A percentile compares a stretch with the other conserved stretches of the same genome.
phyloP scores from a whole-genome alignment of 2,888 invertebrate species.

The Melieria omissa region DNA sequence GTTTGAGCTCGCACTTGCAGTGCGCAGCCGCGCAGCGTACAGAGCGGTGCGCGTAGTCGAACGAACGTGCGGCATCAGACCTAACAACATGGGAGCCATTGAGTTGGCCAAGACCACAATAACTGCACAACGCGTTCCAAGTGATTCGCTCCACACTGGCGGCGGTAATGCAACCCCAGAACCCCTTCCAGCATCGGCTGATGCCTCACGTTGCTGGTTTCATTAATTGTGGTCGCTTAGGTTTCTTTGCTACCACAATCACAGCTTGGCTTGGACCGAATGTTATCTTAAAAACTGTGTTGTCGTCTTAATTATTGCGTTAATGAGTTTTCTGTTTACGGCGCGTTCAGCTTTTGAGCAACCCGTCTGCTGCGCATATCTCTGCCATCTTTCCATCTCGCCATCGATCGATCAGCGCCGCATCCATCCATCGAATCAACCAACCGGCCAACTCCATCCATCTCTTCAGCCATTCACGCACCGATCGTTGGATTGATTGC shows the following conservation, averaged over 20 bases:
- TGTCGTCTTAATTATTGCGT: conserved; percentile 56
- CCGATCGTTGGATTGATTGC: conserved; percentile 17
- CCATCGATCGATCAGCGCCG: conserved; percentile 29
- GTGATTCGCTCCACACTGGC: too few species aligned
- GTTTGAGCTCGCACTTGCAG: conserved; percentile 39
- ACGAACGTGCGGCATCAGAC: not conserved
- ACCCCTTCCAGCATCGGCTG: too few species aligned
- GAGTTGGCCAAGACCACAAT: conserved; percentile 40
- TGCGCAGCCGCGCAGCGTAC: not conserved
- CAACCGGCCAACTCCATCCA: conserved; percentile 13
- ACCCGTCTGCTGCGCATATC: conserved; percentile 4
- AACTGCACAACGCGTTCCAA: not conserved
- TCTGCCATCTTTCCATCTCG: conserved; percentile 18
- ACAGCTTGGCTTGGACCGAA: conserved; percentile 21
- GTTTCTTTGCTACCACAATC: conserved; percentile 26
- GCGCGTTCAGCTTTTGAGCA: not conserved
- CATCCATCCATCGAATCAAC: conserved; percentile 10
- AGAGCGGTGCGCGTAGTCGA: not conserved
- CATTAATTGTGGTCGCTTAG: conserved; percentile 20
- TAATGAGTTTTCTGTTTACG: conserved; percentile 52
- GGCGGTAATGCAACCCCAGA: too few species aligned
- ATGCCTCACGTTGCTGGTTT: not conserved
- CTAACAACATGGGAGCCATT: not conserved
- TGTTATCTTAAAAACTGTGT: conserved; percentile 52
- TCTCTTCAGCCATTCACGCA: conserved; percentile 23